Evolutionary conservation across 2,888 invertebrate species (phyloP), one percentile per base, ranked within the genome.

Genomic region (Pollenia labialis): DNA sequence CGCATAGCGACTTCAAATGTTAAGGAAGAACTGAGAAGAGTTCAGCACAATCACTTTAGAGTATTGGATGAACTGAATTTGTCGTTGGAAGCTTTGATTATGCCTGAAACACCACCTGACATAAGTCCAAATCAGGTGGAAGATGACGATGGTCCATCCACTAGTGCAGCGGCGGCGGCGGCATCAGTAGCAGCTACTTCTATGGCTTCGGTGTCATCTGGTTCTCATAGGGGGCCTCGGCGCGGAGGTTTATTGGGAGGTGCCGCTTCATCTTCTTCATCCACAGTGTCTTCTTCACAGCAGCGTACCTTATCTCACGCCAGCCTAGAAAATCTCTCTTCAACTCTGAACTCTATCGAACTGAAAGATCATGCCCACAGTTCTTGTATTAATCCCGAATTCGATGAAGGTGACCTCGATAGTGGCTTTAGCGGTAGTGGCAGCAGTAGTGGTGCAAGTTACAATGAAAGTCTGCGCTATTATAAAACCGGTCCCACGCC

Each of bases 11-110:
- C 88, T 7, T 96, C 96, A 16, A 95, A 96, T 81, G 96, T 97
- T 44, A 97, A 97, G 91, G 97, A 97, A 91, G 97, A 97, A 93
- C 96, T 97, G 66, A 95, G 97, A 74, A 95, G 96, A 87, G 97
- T 98, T 50, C 97, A 97, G 92, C 96, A 96, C 87, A 95, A 97
- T 89, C 97, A 98, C 93, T 96, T 96, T 90, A 94, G 97, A 90
- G 97, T 97, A 89, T 95, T 98, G 89, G 97, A 97, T 84, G 97
- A 98, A 93, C 94, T 98, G 87, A 97, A 98, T 94, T 95, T 98
- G 87, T 97, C 97, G 89, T 96, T 97, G 85, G 98, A 98, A 94
- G 97, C 97, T 23, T 96, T 98, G 95, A 94, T 98, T 89, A 98
- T 97, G 97, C 97, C 97, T 42, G 95, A 96, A n/a, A 93, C 93